These are phyloP conservation scores for Takifugu rubripes DNA, from an alignment of 2,797 vertebrate genomes.

Conservation along the genomic window DNA sequence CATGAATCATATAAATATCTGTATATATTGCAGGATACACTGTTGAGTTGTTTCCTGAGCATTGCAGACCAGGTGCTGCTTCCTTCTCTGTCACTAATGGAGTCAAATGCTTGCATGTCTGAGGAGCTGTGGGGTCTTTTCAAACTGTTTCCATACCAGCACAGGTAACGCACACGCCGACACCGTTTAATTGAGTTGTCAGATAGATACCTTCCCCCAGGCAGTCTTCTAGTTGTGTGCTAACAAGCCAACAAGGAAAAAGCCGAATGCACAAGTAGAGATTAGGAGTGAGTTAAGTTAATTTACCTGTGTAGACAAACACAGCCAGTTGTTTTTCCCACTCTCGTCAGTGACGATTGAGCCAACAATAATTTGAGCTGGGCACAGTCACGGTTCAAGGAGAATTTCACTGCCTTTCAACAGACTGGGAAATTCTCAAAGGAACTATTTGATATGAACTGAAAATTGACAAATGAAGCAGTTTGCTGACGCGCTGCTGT, in stretches of 20 bases:
- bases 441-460: slow-evolving; percentile 5
- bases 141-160: slow-evolving; percentile 96
- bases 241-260: slow-evolving; percentile 16
- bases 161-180: slow-evolving; percentile 79
- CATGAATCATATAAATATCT: too few relatives aligned
- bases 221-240: slow-evolving; percentile 2
- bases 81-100: slow-evolving; percentile 94
- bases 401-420: slow-evolving; percentile 6
- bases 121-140: slow-evolving; percentile 98
- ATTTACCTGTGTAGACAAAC: neutral
- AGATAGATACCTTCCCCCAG: slow-evolving; percentile 7
- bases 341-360: slow-evolving; percentile 20
- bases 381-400: neutral
- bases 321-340: slow-evolving; percentile 15
- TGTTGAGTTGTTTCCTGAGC: slow-evolving; percentile 95
- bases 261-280: neutral
- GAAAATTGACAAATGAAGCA: slow-evolving; percentile 2
- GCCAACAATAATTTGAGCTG: slow-evolving; percentile 5
- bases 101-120: slow-evolving; percentile 98
- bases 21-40: slow-evolving; percentile 78
- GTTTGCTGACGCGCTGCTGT: slow-evolving; percentile 2
- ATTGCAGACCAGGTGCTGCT: slow-evolving; percentile 96
- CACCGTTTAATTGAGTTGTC: slow-evolving; percentile 24
- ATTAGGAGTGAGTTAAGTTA: slow-evolving; percentile 3
- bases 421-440: slow-evolving; percentile 1